These are phyloP conservation scores for Drosophila micromelanica DNA, from an alignment of 1,140 invertebrate genomes.

Conservation along the genomic window DNA sequence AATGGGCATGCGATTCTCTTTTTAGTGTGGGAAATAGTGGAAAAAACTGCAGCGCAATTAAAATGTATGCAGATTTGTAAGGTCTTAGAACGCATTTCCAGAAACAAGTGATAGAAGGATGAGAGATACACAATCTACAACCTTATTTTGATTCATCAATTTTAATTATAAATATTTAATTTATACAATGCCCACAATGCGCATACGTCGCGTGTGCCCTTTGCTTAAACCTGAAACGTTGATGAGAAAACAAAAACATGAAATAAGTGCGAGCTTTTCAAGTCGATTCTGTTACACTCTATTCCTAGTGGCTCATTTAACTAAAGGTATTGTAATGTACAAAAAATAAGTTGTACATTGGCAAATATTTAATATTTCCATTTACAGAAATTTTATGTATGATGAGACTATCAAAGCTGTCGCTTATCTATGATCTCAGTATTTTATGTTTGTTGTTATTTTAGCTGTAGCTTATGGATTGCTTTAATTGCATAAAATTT, in stretches of 20 bases:
- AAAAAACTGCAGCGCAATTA: background rate
- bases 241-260: conserved; percentile 16
- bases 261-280: background rate
- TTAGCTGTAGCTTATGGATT: conserved; percentile 17
- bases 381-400: background rate
- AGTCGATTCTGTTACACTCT: conserved; percentile 10
- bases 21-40: conserved; percentile 57
- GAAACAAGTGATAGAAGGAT: conserved; percentile 14
- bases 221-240: conserved; percentile 9
- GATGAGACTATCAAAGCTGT: conserved; percentile 29
- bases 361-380: too few species aligned
- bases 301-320: too few species aligned
- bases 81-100: conserved; percentile 24
- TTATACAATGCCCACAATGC: conserved; percentile 21
- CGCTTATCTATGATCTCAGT: conserved; percentile 44
- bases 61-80: conserved; percentile 36
- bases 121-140: background rate
- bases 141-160: conserved; percentile 37
- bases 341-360: too few species aligned
- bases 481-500: conserved; percentile 67
- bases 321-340: too few species aligned
- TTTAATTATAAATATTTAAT: conserved; percentile 41
- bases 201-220: conserved; percentile 39
- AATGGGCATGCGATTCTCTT: conserved; percentile 67
- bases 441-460: conserved; percentile 34